phyloP scores from a whole-genome alignment of 2,113 vertebrate genomes.

The Triplophysa tibetana region DNA sequence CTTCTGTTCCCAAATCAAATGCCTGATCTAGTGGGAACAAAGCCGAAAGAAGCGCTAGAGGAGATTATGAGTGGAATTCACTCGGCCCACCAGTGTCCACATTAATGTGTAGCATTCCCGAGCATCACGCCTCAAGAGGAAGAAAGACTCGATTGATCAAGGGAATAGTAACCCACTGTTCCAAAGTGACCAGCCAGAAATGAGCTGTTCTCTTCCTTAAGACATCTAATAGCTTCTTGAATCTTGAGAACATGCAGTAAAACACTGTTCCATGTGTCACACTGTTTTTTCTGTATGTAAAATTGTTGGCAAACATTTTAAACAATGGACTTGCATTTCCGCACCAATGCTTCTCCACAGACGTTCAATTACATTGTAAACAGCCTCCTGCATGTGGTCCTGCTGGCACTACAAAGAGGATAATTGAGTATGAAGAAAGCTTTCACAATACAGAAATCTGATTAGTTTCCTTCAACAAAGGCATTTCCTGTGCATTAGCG shows the following conservation, averaged over 20 bases:
- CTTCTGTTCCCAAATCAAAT: slow-evolving; percentile 32
- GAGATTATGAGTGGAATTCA: slow-evolving; percentile 55
- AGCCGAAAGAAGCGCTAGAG: not conserved
- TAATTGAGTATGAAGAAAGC: slow-evolving; percentile 49
- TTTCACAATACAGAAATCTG: slow-evolving; percentile 52
- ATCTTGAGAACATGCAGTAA: slow-evolving; percentile 4
- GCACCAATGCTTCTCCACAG: not conserved
- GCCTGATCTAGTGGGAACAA: slow-evolving; percentile 32
- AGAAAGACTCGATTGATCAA: slow-evolving; percentile 60
- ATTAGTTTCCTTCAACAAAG: slow-evolving; percentile 53
- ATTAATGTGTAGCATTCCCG: slow-evolving; percentile 50
- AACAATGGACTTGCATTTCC: slow-evolving; percentile 9
- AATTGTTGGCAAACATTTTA: not conserved
- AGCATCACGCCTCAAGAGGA: slow-evolving; percentile 38
- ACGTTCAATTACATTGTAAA: slow-evolving; percentile 12
- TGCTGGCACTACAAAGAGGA: slow-evolving; percentile 1
- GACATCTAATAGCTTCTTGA: slow-evolving; percentile 1
- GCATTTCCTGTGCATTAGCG: slow-evolving; percentile 61
- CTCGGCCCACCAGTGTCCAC: slow-evolving; percentile 49
- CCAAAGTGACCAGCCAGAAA: slow-evolving; percentile 22
- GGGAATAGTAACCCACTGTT: slow-evolving; percentile 56
- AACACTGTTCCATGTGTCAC: not conserved
- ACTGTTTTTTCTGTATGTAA: slow-evolving; percentile 4
- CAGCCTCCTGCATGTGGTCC: slow-evolving; percentile 19
- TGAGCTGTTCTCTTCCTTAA: slow-evolving; percentile 1